Evolutionary conservation across 2,113 vertebrate genomes (phyloP).

Genomic region (Psilopsiagon aymara): DNA sequence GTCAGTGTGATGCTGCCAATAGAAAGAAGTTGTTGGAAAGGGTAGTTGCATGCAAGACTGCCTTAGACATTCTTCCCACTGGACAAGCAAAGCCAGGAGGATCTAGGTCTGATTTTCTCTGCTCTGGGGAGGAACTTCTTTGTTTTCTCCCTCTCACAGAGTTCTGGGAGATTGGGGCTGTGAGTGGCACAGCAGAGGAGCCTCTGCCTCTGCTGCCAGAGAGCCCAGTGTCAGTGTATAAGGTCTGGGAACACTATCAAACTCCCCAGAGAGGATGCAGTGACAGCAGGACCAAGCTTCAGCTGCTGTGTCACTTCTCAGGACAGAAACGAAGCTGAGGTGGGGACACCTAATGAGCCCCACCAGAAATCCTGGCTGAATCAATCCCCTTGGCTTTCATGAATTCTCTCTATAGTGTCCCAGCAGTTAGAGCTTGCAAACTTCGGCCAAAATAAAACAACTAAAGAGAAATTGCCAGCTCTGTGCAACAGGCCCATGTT

Average conservation of each 20-base stretch:
- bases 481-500: not conserved
- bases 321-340: not conserved
- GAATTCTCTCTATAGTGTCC: not conserved
- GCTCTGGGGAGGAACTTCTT: not conserved
- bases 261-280: not conserved
- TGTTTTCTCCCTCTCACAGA: not conserved
- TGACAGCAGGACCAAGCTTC: not conserved
- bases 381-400: rapidly evolving
- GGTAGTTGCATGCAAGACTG: not conserved
- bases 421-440: not conserved
- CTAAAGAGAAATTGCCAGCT: not conserved
- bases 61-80: not conserved
- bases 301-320: too few species aligned
- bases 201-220: not conserved
- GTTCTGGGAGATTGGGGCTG: rapidly evolving
- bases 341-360: not conserved
- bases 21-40: not conserved
- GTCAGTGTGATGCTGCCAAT: not conserved
- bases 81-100: not conserved
- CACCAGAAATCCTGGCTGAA: not conserved
- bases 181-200: not conserved
- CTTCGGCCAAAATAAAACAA: not conserved
- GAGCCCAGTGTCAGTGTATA: rapidly evolving
- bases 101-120: not conserved
- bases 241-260: not conserved